Base-by-base conservation (phyloP, 2,797 vertebrate genomes). In the Australoheros facetus region DNA sequence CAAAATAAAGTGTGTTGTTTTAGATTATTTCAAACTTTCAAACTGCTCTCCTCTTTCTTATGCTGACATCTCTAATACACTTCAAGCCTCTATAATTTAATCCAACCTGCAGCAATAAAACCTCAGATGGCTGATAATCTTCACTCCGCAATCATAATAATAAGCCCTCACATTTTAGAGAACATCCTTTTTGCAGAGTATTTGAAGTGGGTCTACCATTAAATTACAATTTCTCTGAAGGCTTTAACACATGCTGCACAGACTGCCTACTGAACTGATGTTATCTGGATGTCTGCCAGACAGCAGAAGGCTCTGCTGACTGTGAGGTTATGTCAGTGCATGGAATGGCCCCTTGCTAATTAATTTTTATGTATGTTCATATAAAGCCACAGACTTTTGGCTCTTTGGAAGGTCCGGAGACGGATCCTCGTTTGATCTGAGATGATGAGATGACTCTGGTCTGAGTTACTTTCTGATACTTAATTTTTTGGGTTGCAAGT, bases 281-380 rank as follows among this genome's bases (percentile, higher is more conserved):
- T 69, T 70, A 26, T 72, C 60, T 77, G 11, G 58, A 78, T 80
- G 73, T 55, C 72, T 59, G 79, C 39, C 73, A 78, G 70, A 69
- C 28, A 64, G 75, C 84, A 78, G 73, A 64, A 45, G 59, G 45
- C 62, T 42, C 34, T n/a, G 37, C 58, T 66, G 74, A 55, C 77
- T 80, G 42, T n/a, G 60, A 80, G 79, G 16, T n/a, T 69, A 30
- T 69, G 64, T 51, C 45, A n/a, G 64, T 69, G 64, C 64, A 51
- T 69, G 17, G 17, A 51, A 42, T 32, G 45, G n/a, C 10, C n/a
- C 28, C 62, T 26, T 71, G 55, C 42, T 76, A 30, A 80, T 58
- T 8, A 30, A 51, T 76, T 75, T 39, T 75, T 56, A 69, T 79
- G 51, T 75, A 62, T 76, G 45, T 69, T 78, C 56, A 69, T 80